Conservation (phyloP, 2,797 vertebrate genomes). For the Podarcis siculus region DNA sequence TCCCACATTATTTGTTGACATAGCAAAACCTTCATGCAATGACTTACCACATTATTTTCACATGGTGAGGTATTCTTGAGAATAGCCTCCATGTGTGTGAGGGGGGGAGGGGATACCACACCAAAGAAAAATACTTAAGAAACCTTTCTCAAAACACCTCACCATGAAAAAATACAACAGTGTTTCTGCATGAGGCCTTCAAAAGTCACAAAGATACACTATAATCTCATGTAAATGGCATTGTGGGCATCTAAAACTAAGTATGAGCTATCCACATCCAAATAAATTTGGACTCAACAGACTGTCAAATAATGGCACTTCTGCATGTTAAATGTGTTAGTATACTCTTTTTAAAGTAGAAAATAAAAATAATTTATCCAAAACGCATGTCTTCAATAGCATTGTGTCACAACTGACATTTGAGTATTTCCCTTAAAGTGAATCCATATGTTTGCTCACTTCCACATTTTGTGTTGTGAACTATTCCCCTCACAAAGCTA, state of each 20-base stretch:
- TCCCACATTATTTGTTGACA: neutral
- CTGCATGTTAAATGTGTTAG: neutral
- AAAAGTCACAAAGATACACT: neutral
- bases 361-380: neutral
- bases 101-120: too few relatives aligned
- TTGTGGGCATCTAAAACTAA: neutral
- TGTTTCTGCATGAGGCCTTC: neutral
- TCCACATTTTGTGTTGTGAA: slow-evolving; percentile 20
- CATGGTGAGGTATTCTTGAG: neutral
- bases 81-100: neutral
- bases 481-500: too few relatives aligned
- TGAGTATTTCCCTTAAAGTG: neutral
- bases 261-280: neutral
- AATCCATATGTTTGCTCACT: slow-evolving; percentile 37
- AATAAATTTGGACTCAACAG: neutral
- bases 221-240: neutral
- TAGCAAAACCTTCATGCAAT: neutral
- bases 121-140: neutral
- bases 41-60: neutral
- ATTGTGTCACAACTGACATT: neutral
- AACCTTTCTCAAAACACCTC: neutral
- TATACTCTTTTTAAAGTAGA: too few relatives aligned
- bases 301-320: neutral
- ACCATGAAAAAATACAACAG: neutral
- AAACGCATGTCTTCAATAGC: neutral